Conservation (phyloP, 2,888 invertebrate genomes). For the Monopis laevigella region DNA sequence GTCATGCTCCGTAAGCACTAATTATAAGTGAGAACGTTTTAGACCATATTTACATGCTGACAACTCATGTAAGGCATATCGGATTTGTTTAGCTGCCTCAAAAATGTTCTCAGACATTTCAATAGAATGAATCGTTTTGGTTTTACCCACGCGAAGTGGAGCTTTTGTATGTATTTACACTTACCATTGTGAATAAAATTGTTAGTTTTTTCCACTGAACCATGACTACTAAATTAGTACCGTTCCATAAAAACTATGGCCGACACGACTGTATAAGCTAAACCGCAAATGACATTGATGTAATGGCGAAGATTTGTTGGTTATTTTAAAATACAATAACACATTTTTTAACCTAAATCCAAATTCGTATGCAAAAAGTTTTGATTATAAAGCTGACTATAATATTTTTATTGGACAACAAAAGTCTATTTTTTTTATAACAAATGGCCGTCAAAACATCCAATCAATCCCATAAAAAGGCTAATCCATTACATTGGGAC, state of each 20-base stretch:
- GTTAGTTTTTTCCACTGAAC: not conserved
- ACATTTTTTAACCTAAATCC: not conserved
- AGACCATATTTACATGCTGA: constrained; percentile 50
- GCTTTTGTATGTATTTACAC: not conserved
- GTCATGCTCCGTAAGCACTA: constrained; percentile 65
- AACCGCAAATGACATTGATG: not conserved
- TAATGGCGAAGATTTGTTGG: not conserved
- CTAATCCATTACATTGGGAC: constrained; percentile 4
- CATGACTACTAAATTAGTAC: not conserved
- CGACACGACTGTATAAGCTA: not conserved
- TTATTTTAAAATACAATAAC: not conserved
- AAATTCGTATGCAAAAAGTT: not conserved
- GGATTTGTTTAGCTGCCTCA: constrained; percentile 7
- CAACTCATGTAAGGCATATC: constrained; percentile 27
- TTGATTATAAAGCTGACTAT: not conserved
- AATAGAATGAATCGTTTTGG: constrained; percentile 3
- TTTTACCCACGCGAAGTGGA: constrained; percentile 6
- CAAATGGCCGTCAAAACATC: not conserved
- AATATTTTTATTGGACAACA: not conserved
- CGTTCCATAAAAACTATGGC: not conserved
- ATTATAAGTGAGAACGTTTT: constrained; percentile 66
- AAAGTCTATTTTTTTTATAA: not conserved
- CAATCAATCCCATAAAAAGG: constrained; percentile 1
- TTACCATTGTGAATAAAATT: not conserved
- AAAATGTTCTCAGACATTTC: constrained; percentile 11